phyloP scores from a whole-genome alignment of 2,888 invertebrate genomes.

The Muschampia plurimacula region DNA sequence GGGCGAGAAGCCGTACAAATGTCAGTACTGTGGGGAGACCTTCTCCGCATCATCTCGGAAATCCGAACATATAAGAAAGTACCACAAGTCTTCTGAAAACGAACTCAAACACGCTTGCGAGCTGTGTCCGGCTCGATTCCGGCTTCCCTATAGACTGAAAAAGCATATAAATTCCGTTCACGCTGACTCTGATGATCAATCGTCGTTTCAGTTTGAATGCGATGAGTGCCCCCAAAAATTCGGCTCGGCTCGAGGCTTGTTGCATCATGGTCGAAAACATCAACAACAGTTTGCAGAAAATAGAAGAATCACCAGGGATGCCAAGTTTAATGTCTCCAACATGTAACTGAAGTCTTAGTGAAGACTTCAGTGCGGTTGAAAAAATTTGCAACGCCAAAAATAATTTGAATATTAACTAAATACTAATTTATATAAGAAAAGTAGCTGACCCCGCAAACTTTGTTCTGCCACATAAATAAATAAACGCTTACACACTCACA shows the following conservation, averaged over 20 bases:
- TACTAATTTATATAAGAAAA: too few relatives aligned
- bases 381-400: neutral
- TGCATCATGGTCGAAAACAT: conserved; percentile 66
- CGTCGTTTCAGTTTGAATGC: conserved; percentile 56
- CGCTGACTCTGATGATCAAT: conserved; percentile 44
- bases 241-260: conserved; percentile 60
- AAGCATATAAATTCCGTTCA: conserved; percentile 65
- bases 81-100: conserved; percentile 55
- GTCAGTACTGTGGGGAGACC: conserved; percentile 64
- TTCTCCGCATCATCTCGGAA: conserved; percentile 73
- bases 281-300: conserved; percentile 46
- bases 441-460: too few relatives aligned
- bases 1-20: conserved; percentile 70
- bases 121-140: conserved; percentile 67
- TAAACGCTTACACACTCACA: too few relatives aligned
- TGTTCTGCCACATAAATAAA: too few relatives aligned
- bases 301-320: conserved; percentile 26
- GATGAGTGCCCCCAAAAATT: conserved; percentile 64
- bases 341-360: neutral
- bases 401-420: neutral
- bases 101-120: conserved; percentile 63
- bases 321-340: conserved; percentile 18
- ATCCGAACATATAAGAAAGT: conserved; percentile 68
- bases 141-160: conserved; percentile 62
- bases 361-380: neutral